Percentiles rank a stretch among this genome's conserved stretches.
These are phyloP conservation scores for Caracal caracal DNA, from an alignment of 2,113 vertebrate genomes.

Conservation along the genomic window DNA sequence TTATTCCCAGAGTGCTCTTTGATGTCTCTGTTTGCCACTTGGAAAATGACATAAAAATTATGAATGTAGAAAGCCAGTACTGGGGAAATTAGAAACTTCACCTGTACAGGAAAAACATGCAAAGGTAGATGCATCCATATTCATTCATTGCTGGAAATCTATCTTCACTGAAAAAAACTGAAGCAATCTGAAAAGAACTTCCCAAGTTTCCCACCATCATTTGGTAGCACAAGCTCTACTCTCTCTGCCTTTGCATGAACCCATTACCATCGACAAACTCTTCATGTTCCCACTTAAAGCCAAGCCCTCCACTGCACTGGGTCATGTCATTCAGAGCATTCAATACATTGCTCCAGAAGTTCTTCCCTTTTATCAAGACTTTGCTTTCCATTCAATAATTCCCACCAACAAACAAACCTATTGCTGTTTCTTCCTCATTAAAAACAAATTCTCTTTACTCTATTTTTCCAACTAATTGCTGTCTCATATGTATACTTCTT, in stretches of 20 bases:
- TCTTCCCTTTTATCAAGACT: neutral
- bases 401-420: neutral
- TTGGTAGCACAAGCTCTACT: neutral
- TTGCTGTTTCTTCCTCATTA: neutral
- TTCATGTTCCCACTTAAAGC: neutral
- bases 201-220: neutral
- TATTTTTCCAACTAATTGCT: neutral
- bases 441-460: neutral
- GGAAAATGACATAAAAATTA: constrained; percentile 6
- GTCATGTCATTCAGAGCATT: neutral
- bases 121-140: neutral
- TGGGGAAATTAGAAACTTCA: neutral
- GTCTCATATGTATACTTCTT: neutral
- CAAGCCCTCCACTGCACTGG: neutral
- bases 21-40: neutral
- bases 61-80: neutral
- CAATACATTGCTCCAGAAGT: neutral
- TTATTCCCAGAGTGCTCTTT: neutral
- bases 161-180: neutral
- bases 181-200: neutral
- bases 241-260: neutral
- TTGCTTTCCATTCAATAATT: neutral
- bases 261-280: neutral
- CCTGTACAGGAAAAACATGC: neutral
- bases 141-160: neutral